phyloP scores from a whole-genome alignment of 2,113 vertebrate genomes.

The Tretioscincus oriximinensis region DNA sequence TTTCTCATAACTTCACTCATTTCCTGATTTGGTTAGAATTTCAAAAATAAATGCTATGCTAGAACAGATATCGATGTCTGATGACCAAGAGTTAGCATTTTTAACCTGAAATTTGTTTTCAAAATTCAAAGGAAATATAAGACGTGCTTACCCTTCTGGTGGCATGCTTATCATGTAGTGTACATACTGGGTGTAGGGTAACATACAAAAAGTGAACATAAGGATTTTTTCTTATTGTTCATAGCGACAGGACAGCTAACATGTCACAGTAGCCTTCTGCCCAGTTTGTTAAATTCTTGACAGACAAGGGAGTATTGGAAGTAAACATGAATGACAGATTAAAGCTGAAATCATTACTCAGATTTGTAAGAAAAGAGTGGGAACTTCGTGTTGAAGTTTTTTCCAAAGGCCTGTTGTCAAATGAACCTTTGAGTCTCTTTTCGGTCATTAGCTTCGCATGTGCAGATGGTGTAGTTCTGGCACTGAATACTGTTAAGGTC shows the following conservation, averaged over 20 bases:
- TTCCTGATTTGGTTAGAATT: too few species aligned
- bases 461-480: not conserved
- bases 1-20: too few species aligned
- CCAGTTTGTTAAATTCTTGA: not conserved
- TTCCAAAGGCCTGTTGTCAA: not conserved
- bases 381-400: not conserved
- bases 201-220: not conserved
- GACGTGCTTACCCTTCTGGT: not conserved
- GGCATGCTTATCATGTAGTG: not conserved
- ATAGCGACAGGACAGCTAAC: not conserved
- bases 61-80: not conserved
- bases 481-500: not conserved
- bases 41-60: too few species aligned
- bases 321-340: not conserved
- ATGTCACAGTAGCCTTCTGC: too few species aligned
- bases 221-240: not conserved
- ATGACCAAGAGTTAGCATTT: not conserved
- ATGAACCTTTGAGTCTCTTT: not conserved
- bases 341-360: not conserved
- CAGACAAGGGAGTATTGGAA: not conserved
- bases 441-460: not conserved
- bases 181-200: not conserved
- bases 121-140: conserved; percentile 25
- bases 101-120: conserved; percentile 23
- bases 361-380: not conserved